Base-by-base conservation (phyloP, 2,797 vertebrate genomes). In the Anableps anableps region DNA sequence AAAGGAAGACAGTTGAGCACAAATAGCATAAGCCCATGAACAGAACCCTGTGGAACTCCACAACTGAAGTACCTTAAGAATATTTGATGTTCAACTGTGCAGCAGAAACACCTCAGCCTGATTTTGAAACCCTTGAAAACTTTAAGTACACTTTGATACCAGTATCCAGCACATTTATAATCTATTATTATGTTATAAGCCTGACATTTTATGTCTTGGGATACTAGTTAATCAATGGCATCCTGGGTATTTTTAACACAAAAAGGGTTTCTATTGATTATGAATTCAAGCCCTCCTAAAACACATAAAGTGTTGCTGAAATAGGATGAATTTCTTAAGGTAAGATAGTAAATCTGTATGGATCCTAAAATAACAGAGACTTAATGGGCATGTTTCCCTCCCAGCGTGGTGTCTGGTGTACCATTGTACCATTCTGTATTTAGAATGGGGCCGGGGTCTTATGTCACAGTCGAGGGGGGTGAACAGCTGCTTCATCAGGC, bases 381-480 rank as follows among this genome's bases (percentile, higher is more conserved):
- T 84, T 80, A 34, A 89, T 75, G 88, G 84, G 81, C 85, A 93
- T 91, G 92, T 91, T 87, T 90, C 86, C 84, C 86, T 80, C 78
- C 48, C 84, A 89, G 86, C 80, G 48, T 84, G 92, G 93, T 93
- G 91, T 95, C 94, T 93, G 91, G 91, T 94, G 94, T 78, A 92
- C 92, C 91, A 94, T 95, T 94, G 93, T 95, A 86, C 86, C 90
- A 87, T 90, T 92, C 94, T 94, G 92, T 82, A 93, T 95, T 95
- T 95, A 95, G 95, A 93, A 88, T 81, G 87, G 74, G 88, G 86
- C 36, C 90, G 93, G 87, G 85, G 81, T 76, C 74, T 93, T 86
- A 93, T 91, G 92, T 91, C 92, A 91, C 75, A 86, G 84, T 79
- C 79, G 88, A 50, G 78, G 47, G 36, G 60, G 41, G 8, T 76